A percentile compares a stretch with the other conserved stretches of the same genome.
Evolutionary conservation across 2,888 invertebrate species (phyloP).

Genomic region (Protophormia terraenovae): DNA sequence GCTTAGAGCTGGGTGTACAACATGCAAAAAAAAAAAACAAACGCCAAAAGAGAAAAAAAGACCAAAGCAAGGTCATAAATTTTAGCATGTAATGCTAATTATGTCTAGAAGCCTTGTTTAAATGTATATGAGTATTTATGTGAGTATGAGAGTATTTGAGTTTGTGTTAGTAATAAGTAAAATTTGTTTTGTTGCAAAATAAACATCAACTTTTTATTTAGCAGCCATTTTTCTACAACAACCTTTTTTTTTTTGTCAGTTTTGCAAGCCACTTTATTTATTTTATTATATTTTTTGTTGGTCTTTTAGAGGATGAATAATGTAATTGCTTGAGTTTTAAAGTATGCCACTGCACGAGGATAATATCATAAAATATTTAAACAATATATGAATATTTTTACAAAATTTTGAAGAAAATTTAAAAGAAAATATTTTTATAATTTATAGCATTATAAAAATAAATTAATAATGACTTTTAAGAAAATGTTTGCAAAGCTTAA

Average conservation of each 20-base stretch:
- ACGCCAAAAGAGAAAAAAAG: too few species aligned
- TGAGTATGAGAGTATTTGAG: neutral
- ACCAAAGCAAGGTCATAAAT: constrained; percentile 51
- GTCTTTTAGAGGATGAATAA: neutral
- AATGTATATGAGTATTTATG: neutral
- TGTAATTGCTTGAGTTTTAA: neutral
- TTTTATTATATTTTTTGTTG: neutral
- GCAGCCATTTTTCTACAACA: neutral
- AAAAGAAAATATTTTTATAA: too few species aligned
- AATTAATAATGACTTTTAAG: too few species aligned
- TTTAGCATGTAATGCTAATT: constrained; percentile 56
- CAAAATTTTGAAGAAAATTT: too few species aligned
- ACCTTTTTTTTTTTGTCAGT: neutral
- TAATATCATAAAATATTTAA: neutral
- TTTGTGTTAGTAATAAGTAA: neutral
- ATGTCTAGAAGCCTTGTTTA: constrained; percentile 44
- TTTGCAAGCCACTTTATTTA: neutral
- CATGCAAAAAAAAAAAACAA: too few species aligned
- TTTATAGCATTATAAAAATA: too few species aligned
- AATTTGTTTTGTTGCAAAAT: neutral
- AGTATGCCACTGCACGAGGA: neutral
- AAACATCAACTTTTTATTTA: constrained; percentile 2
- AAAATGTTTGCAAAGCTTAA: too few species aligned
- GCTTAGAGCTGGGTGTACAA: too few species aligned
- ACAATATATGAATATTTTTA: neutral